Evolutionary conservation across 2,888 invertebrate genomes (phyloP), one percentile per base, ranked within the genome.

Genomic region (Rosalia funebris): DNA sequence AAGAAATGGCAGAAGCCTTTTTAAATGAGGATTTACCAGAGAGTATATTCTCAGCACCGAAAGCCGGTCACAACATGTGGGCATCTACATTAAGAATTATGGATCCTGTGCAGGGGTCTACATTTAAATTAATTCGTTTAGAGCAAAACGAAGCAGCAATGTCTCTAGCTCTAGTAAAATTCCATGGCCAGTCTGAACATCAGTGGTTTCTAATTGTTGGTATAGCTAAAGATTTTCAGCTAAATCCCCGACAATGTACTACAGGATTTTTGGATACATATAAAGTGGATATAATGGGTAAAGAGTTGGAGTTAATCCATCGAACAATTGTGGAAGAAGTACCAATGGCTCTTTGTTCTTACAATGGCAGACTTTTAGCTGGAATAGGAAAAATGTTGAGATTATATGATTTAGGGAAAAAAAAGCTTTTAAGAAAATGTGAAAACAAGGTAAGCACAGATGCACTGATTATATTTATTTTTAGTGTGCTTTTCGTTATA

Each of bases 71-170:
- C 75, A 97, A 96, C 1, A 91, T 97, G 88, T 99, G 99, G 98
- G 97, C 97, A 0, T 97, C 93, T 0, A 88, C 92, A 60, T 87
- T 98, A 50, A 86, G 95, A 60, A 89, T 97, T 42, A 87, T 96
- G 75, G 93, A 95, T 77, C 95, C 96, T 62, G 90, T 93, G 53
- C 84, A 86, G 71, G 95, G 94, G 9, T 42, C 47, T 1, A 64
- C 63, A 0, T 84, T 92, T 63, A 90, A 90, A 76, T 85, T 88
- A 60, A 84, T 96, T 63, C 87, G 93, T 39, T 84, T 99, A 36
- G 93, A 95, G 66, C 99, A 99, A 82, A 98, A 99, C 81, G 96
- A 98, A 79, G 96, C 98, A 0, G 97, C 98, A 0, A 90, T 96
- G 81, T 92, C 96, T 78, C 84, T 93, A 77, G 90, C 93, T 36